Evolutionary conservation across 1,140 invertebrate species (phyloP).

Genomic region (Pantala flavescens): DNA sequence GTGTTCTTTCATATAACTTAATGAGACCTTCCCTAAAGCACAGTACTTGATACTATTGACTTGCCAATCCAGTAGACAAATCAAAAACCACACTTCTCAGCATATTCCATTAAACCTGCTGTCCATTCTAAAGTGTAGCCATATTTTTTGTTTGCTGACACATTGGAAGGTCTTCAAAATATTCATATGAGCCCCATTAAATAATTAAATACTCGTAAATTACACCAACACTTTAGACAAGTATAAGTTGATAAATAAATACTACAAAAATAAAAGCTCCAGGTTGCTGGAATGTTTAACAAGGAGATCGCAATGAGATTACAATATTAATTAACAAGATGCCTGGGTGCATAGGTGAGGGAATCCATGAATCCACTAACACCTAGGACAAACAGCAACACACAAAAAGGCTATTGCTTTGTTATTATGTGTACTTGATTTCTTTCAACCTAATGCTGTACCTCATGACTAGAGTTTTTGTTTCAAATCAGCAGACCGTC

Average conservation of each 20-base stretch:
- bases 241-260: conserved; percentile 16
- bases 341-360: conserved; percentile 14
- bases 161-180: background rate
- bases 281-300: conserved; percentile 16
- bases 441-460: background rate
- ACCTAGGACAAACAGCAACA: conserved; percentile 23
- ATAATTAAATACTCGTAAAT: conserved; percentile 16
- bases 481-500: conserved; percentile 14
- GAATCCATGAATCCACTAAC: conserved; percentile 15
- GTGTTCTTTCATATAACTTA: conserved; percentile 18
- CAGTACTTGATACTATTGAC: conserved; percentile 5
- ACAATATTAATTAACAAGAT: conserved; percentile 18
- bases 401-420: conserved; percentile 21
- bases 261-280: conserved; percentile 16
- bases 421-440: conserved; percentile 6
- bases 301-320: conserved; percentile 14
- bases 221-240: conserved; percentile 15
- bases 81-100: conserved; percentile 19
- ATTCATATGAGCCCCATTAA: conserved; percentile 11
- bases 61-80: conserved; percentile 16
- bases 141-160: background rate
- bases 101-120: conserved; percentile 19
- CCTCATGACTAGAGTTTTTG: background rate
- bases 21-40: conserved; percentile 19
- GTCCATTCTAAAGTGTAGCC: background rate